Percentiles rank a stretch among this genome's conserved stretches.
These are phyloP conservation scores for Ochropacha duplaris DNA, from an alignment of 2,888 invertebrate species.

Conservation along the genomic window DNA sequence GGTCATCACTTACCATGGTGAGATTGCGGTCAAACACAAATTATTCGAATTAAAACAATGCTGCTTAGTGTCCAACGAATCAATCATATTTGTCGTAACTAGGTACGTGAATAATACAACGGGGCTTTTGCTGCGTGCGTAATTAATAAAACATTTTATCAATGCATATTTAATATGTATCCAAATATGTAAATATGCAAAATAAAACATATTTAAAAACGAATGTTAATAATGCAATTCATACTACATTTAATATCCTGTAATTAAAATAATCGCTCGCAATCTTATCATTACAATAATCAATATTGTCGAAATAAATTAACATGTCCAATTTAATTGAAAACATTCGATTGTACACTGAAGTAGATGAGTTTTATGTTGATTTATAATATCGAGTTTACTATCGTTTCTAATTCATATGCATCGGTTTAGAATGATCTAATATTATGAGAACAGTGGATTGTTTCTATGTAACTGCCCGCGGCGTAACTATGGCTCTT, in stretches of 20 bases:
- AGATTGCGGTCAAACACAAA: too few relatives aligned
- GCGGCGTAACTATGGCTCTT: slow-evolving; percentile 1
- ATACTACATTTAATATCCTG: neutral
- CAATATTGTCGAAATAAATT: slow-evolving; percentile 3
- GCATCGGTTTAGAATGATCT: slow-evolving; percentile 4
- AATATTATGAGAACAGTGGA: slow-evolving; percentile 7
- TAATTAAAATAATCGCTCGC: neutral
- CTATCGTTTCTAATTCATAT: neutral
- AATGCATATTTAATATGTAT: neutral
- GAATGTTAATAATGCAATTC: neutral
- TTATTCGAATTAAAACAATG: too few relatives aligned
- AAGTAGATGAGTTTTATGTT: neutral
- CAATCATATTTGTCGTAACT: too few relatives aligned
- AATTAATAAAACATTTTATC: too few relatives aligned
- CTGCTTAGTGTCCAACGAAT: too few relatives aligned
- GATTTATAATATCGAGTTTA: neutral
- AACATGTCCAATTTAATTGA: slow-evolving; percentile 5
- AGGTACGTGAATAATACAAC: too few relatives aligned
- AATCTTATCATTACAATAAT: neutral
- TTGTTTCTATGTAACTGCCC: slow-evolving; percentile 5
- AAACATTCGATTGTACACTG: slow-evolving; percentile 1
- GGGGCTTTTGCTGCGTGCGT: too few relatives aligned
- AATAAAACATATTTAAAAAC: neutral
- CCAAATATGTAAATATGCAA: neutral
- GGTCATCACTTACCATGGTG: too few relatives aligned